phyloP scores from a whole-genome alignment of 2,113 vertebrate species.

The Bubo bubo region DNA sequence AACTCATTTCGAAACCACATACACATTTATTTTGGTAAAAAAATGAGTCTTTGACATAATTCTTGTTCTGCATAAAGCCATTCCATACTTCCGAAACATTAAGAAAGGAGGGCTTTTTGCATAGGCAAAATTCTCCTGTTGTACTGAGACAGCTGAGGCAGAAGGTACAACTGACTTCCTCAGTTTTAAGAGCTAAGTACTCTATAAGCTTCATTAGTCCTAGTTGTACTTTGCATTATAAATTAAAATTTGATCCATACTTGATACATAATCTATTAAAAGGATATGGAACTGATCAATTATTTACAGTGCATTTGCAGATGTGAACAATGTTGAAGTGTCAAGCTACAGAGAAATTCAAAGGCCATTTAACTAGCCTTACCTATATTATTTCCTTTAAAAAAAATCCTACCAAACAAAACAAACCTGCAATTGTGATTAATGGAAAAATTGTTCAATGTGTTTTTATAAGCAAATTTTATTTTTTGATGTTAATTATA shows the following conservation, averaged over 20 bases:
- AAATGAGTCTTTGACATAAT: background rate
- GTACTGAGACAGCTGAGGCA: background rate
- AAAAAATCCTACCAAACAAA: too few relatives aligned
- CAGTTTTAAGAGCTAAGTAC: background rate
- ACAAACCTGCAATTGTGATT: background rate
- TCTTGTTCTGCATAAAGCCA: background rate
- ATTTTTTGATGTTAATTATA: background rate
- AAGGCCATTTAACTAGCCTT: background rate
- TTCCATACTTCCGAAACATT: background rate
- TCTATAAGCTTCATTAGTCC: background rate
- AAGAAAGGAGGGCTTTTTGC: background rate
- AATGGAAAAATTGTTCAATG: background rate
- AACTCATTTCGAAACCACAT: background rate
- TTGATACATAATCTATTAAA: background rate
- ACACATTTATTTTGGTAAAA: accelerated
- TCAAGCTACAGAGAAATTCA: background rate
- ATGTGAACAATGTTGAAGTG: background rate
- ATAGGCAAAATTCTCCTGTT: background rate
- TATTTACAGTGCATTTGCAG: background rate
- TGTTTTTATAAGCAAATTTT: background rate
- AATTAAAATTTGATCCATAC: background rate
- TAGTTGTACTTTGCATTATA: background rate
- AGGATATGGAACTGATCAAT: background rate
- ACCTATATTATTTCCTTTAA: background rate
- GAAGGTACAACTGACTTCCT: background rate